These are phyloP conservation scores for Drosophila parvula DNA, from an alignment of 1,140 invertebrate genomes.

Conservation along the genomic window DNA sequence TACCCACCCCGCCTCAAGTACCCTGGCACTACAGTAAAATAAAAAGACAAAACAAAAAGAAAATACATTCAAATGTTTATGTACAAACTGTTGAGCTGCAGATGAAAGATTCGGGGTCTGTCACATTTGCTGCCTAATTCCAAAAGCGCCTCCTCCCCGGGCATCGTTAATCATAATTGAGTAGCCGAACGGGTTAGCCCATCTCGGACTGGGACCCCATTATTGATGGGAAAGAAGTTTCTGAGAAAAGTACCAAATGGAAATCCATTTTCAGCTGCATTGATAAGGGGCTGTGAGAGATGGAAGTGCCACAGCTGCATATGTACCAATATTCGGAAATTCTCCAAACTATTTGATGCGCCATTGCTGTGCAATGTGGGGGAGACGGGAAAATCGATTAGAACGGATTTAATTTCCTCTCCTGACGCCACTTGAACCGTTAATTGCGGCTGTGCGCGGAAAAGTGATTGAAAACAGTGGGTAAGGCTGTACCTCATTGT, in stretches of 20 bases:
- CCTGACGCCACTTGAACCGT: slow-evolving; percentile 69
- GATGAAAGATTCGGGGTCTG: slow-evolving; percentile 59
- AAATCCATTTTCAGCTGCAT: slow-evolving; percentile 24
- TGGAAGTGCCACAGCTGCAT: slow-evolving; percentile 21
- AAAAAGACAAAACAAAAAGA: slow-evolving; percentile 34
- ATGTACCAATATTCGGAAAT: slow-evolving; percentile 7
- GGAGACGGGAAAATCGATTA: slow-evolving; percentile 8
- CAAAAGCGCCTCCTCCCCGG: slow-evolving; percentile 37
- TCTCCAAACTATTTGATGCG: slow-evolving; percentile 31
- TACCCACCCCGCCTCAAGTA: slow-evolving; percentile 22
- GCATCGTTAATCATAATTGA: slow-evolving; percentile 77
- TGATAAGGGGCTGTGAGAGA: slow-evolving; percentile 17
- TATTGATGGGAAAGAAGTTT: slow-evolving; percentile 13
- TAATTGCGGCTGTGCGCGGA: slow-evolving; percentile 51
- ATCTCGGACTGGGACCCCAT: slow-evolving; percentile 13
- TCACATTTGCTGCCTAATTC: slow-evolving; percentile 54
- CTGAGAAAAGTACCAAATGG: slow-evolving; percentile 8
- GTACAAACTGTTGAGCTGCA: slow-evolving; percentile 50
- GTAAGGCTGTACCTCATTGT: slow-evolving; percentile 28
- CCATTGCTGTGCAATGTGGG: background rate
- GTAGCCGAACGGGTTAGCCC: slow-evolving; percentile 54
- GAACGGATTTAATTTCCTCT: slow-evolving; percentile 62
- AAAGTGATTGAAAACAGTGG: background rate
- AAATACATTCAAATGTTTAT: slow-evolving; percentile 52
- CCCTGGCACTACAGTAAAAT: slow-evolving; percentile 24